Evolutionary conservation across 2,113 vertebrate species (phyloP).

Genomic region (Aptenodytes patagonicus): DNA sequence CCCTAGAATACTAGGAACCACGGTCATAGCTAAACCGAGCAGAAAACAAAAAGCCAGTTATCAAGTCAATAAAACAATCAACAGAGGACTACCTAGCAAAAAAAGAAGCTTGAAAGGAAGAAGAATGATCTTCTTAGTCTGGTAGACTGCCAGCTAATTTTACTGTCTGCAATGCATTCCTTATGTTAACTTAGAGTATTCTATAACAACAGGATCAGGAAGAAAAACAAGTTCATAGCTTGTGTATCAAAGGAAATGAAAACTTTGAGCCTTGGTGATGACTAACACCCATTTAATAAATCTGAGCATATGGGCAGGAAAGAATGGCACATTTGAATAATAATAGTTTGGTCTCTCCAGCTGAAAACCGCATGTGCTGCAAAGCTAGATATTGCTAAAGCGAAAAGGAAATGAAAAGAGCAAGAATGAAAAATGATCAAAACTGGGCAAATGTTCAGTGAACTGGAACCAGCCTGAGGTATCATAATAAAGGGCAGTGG

Average conservation of each 20-base stretch:
- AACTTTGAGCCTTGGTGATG: neutral
- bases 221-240: neutral
- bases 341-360: neutral
- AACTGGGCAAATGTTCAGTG: neutral
- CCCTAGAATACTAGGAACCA: neutral
- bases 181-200: neutral
- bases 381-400: neutral
- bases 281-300: neutral
- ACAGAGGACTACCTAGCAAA: neutral
- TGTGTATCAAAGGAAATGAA: neutral
- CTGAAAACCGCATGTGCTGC: neutral
- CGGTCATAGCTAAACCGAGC: neutral
- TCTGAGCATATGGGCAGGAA: neutral
- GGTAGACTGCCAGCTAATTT: neutral
- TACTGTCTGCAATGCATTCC: neutral
- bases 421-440: neutral
- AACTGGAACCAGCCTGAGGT: neutral
- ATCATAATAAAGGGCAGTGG: neutral
- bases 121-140: neutral
- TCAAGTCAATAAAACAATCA: neutral
- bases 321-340: neutral
- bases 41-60: neutral
- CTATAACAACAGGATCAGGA: neutral
- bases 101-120: neutral
- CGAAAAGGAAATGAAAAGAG: constrained; percentile 27